Base-by-base conservation (phyloP, 2,113 vertebrate species). In the Actenoides hombroni region DNA sequence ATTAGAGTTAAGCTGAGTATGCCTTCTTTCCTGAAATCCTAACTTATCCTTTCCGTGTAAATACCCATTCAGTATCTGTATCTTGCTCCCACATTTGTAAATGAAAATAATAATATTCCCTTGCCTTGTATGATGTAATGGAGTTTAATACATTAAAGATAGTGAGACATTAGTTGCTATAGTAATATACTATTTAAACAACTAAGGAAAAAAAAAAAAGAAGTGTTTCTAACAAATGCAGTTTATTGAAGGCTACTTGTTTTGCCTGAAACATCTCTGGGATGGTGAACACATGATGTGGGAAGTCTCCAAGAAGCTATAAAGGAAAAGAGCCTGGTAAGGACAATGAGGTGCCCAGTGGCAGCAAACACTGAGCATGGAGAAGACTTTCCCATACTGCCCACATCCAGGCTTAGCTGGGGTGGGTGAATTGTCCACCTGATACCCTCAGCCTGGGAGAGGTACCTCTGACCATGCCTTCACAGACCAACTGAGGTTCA, bases 161-260 rank as follows among this genome's bases (percentile, higher is more conserved):
- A 87, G 69, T 37, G 83, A 91, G 53, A 17, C 48, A 73, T 39
- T 84, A 95, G 94, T 96, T 96, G 95, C 96, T 95, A 96, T 97
- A 95, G 96, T 96, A 97, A 97, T 95, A 69, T 26, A 73, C 93
- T 95, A 95, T 95, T 94, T 92, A 96, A 95, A 96, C 96, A 92
- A 91, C 83, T 78, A 71, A 57, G 42, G 14, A 2, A 3, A 35
- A 90, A 88, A 84, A 88, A 40, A n/a, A 57, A 16, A 48, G 39
- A 88, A 94, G 29, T 26, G 16, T 91, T 95, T 79, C 77, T 53
- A 89, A 86, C 42, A 92, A 94, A 79, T n/a, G 33, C 12, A 48
- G 37, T 64, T 92, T 95, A 44, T 79, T 48, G 61, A 84, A 23
- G 57, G 59, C 44, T 76, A 16, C 69, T 91, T 71, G n/a, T 64